Base-by-base conservation (phyloP, 2,113 vertebrate genomes). In the Sinocyclocheilus anophthalmus region DNA sequence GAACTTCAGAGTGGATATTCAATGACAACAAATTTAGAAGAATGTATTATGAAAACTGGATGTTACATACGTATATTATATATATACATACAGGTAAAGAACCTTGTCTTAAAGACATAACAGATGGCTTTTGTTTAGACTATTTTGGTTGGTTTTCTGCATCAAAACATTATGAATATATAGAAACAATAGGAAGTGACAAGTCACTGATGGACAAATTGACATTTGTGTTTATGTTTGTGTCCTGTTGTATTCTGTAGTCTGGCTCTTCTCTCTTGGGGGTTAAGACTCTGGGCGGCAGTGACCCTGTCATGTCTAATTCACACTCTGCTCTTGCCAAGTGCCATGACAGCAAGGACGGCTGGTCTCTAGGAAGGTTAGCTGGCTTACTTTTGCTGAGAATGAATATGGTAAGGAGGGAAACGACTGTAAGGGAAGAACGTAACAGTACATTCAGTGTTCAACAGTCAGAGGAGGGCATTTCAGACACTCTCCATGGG, bases 251-350 rank as follows among this genome's bases (percentile, higher is more conserved):
- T 73, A n/a, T 42, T 73, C 70, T 73, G 37, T 50, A 20, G 45
- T 77, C 45, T 26, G 61, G 4, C 30, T 78, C 26, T 37, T 57
- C 45, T 78, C 63, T 70, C 76, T 81, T 81, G 59, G 18, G 45
- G 73, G 30, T 16, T 76, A 4, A 42, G 55, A 24, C 59, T 48
- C 59, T 63, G 79, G 63, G 30, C 16, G 12, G 55, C 72, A 70
- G n/a, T 22, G 16, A 50, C 33, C 84, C 69, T 76, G 79, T 85
- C 79, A 85, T 70, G 61, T 77, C 57, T 55, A 50, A 78, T 83
- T 85, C 61, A 83, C n/a, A 57, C 78, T 53, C 50, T 12, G 37
- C 37, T 24, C 63, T 85, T 5, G 30, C 78, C 48, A 61, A 78
- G 45, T 77, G 42, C 30, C 45, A 65, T 55, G 75, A 57, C 33